Conservation (phyloP, 2,113 vertebrate genomes). For the Poeciliopsis occidentalis region DNA sequence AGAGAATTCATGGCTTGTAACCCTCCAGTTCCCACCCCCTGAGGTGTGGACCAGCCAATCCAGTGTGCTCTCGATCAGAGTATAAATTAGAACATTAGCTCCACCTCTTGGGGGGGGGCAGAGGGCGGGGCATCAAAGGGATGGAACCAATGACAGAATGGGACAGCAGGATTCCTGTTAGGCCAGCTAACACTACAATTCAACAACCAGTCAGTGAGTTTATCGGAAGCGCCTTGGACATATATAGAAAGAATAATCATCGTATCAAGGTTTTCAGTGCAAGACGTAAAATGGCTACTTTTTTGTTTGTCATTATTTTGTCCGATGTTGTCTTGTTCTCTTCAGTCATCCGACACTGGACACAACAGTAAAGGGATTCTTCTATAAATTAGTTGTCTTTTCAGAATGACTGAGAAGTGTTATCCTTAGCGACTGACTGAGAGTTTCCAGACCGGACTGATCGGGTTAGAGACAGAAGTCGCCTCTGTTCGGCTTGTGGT, state of each 20-base stretch:
- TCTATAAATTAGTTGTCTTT: conserved; percentile 56
- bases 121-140: conserved; percentile 41
- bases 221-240: conserved; percentile 80
- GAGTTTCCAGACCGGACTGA: conserved; percentile 11
- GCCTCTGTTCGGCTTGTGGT: conserved; percentile 36
- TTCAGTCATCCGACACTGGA: conserved; percentile 65
- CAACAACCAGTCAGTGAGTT: conserved; percentile 59
- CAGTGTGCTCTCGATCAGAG: conserved; percentile 62
- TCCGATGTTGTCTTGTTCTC: conserved; percentile 43
- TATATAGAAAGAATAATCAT: conserved; percentile 72
- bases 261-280: conserved; percentile 78
- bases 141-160: conserved; percentile 59
- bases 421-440: conserved; percentile 1
- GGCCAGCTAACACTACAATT: conserved; percentile 88
- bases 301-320: conserved; percentile 57
- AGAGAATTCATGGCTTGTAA: conserved; percentile 78
- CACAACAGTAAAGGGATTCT: conserved; percentile 79
- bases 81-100: conserved; percentile 50
- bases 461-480: conserved; percentile 11
- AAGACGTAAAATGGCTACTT: conserved; percentile 82
- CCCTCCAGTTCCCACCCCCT: conserved; percentile 60
- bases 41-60: conserved; percentile 71
- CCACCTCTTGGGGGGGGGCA: conserved; percentile 51
- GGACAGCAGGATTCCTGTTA: conserved; percentile 81
- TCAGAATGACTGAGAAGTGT: conserved; percentile 2